Conservation (phyloP, 2,113 vertebrate genomes). For the Xyrauchen texanus region DNA sequence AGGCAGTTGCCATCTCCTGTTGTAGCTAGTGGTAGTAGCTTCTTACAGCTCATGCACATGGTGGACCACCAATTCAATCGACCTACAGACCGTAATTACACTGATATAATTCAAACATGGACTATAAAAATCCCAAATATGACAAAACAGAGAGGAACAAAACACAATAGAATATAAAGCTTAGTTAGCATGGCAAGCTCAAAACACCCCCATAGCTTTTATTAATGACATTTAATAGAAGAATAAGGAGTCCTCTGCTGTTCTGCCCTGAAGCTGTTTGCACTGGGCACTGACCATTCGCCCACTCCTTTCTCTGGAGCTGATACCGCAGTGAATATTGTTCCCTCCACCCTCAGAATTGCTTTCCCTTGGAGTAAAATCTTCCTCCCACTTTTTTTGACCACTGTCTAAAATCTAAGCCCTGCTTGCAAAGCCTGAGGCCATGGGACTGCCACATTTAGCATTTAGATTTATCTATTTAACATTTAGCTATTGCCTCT, state of each 20-base stretch:
- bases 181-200: too few relatives aligned
- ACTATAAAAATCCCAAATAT: too few relatives aligned
- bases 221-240: too few relatives aligned
- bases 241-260: not conserved
- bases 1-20: conserved; percentile 98
- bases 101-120: too few relatives aligned
- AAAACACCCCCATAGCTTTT: too few relatives aligned
- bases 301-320: conserved; percentile 7
- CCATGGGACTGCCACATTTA: not conserved
- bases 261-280: not conserved
- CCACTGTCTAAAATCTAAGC: not conserved
- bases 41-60: conserved; percentile 92
- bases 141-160: too few relatives aligned
- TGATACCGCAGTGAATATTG: not conserved
- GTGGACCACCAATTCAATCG: conserved; percentile 99
- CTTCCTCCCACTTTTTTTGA: not conserved
- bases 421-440: not conserved
- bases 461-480: too few relatives aligned
- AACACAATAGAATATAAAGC: too few relatives aligned
- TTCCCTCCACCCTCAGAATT: not conserved
- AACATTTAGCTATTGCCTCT: too few relatives aligned
- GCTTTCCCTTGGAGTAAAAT: not conserved
- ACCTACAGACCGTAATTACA: conserved; percentile 71
- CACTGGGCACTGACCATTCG: not conserved
- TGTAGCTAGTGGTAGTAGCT: conserved; percentile 94